Percentiles rank a stretch among this genome's conserved stretches.
Conservation (phyloP, 2,888 invertebrate species). For the Ormyrus labotus region DNA sequence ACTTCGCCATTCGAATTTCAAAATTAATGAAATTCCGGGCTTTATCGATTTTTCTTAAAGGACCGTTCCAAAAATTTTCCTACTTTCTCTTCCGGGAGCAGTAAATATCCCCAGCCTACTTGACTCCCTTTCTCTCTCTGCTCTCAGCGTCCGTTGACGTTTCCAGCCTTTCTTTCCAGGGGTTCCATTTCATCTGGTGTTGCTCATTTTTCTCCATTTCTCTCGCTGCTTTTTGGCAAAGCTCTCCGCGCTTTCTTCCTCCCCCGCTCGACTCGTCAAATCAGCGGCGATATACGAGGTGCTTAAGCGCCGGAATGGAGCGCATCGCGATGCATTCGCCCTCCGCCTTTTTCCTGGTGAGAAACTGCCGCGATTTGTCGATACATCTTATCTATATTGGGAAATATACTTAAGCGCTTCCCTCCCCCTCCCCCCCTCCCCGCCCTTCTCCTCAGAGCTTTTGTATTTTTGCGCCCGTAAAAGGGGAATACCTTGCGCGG, state of each 20-base stretch:
- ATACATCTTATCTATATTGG: conserved; percentile 51
- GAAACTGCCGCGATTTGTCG: conserved; percentile 49
- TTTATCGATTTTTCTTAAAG: too few relatives aligned
- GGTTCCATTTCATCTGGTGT: conserved; percentile 40
- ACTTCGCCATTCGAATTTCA: too few relatives aligned
- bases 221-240: conserved; percentile 35
- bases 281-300: conserved; percentile 51
- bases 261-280: conserved; percentile 39
- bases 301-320: conserved; percentile 38
- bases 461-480: neutral
- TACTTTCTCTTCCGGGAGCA: too few relatives aligned
- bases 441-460: neutral
- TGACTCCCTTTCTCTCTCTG: conserved; percentile 22
- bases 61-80: too few relatives aligned
- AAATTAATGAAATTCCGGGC: too few relatives aligned
- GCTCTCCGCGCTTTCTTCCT: conserved; percentile 23
- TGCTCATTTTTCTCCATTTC: conserved; percentile 53
- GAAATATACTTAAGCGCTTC: conserved; percentile 38
- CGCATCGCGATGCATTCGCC: neutral
- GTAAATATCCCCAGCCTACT: conserved; percentile 6
- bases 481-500: conserved; percentile 13
- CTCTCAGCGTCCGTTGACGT: neutral
- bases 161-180: too few relatives aligned
- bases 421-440: neutral
- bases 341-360: conserved; percentile 17